phyloP scores from a whole-genome alignment of 2,888 invertebrate species.

The Osedax frankpressi region DNA sequence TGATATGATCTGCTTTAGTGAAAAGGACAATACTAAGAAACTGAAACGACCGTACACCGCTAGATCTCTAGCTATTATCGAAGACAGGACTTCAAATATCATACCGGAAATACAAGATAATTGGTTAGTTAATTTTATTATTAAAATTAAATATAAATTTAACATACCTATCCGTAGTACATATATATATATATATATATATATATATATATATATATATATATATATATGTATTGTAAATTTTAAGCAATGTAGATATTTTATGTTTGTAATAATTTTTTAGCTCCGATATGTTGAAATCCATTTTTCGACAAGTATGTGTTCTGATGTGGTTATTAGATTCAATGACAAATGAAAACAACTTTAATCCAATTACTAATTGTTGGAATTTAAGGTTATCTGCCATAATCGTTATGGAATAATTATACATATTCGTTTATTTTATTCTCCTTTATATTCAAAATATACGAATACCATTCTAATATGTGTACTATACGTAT shows the following conservation, averaged over 20 bases:
- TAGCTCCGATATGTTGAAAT: background rate
- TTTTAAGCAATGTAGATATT: background rate
- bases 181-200: background rate
- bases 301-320: slow-evolving; percentile 43
- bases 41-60: background rate
- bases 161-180: background rate
- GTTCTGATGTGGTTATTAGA: slow-evolving; percentile 44
- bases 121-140: too few species aligned
- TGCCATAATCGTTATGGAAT: too few species aligned
- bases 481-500: too few species aligned
- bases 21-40: too few species aligned
- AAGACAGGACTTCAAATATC: background rate
- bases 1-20: too few species aligned
- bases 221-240: background rate
- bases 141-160: too few species aligned
- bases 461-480: too few species aligned
- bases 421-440: too few species aligned
- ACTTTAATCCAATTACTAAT: slow-evolving; percentile 38
- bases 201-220: background rate
- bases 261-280: too few species aligned
- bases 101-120: background rate
- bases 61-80: background rate
- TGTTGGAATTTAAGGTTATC: slow-evolving; percentile 41
- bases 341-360: slow-evolving; percentile 39
- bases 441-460: too few species aligned